phyloP scores from a whole-genome alignment of 2,797 vertebrate species.

The Denticeps clupeoides region DNA sequence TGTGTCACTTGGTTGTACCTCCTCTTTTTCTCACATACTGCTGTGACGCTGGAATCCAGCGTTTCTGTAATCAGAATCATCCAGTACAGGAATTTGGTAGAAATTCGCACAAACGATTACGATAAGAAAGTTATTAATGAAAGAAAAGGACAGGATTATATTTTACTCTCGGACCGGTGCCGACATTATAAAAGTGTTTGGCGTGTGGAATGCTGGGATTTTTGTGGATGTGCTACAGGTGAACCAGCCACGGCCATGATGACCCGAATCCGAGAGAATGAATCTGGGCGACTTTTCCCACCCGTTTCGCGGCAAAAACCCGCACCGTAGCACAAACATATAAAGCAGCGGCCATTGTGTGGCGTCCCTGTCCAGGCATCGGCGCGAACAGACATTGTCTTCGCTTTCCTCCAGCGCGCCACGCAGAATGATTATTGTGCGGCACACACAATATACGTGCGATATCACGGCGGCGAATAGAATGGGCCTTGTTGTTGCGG shows the following conservation, averaged over 20 bases:
- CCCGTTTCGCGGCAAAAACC: conserved; percentile 24
- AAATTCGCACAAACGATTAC: too few species aligned
- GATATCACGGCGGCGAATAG: conserved; percentile 46
- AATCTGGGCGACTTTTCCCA: conserved; percentile 20
- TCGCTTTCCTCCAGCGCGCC: conserved; percentile 47
- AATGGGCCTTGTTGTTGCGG: conserved; percentile 42
- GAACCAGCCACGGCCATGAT: neutral
- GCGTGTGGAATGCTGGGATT: too few species aligned
- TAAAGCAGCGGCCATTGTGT: conserved; percentile 51
- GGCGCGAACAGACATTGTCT: conserved; percentile 65
- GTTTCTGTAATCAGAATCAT: too few species aligned
- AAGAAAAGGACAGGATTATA: too few species aligned
- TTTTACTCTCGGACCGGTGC: too few species aligned
- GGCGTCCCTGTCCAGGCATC: conserved; percentile 41
- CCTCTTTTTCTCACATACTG: too few species aligned
- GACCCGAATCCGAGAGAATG: conserved; percentile 29
- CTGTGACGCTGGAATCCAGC: too few species aligned
- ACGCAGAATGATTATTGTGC: conserved; percentile 65
- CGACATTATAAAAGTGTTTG: too few species aligned
- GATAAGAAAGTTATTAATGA: too few species aligned
- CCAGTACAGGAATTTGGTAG: too few species aligned
- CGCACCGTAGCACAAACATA: conserved; percentile 38
- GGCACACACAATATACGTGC: conserved; percentile 55
- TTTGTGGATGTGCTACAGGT: too few species aligned
- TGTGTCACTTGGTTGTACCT: too few species aligned